phyloP scores from a whole-genome alignment of 2,888 invertebrate species.

The Nasonovia ribisnigri region DNA sequence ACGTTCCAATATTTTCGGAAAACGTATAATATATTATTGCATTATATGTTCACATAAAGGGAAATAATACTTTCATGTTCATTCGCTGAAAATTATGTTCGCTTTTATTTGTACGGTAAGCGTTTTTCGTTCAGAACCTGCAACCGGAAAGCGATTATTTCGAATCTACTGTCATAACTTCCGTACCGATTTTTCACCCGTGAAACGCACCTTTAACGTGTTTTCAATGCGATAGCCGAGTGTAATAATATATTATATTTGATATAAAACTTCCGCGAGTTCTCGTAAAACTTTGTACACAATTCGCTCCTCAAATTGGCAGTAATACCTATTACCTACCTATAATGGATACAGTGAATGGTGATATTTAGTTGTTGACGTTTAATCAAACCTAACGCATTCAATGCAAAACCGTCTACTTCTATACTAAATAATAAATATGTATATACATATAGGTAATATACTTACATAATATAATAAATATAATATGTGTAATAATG shows the following conservation, averaged over 20 bases:
- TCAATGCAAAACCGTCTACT: neutral
- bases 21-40: neutral
- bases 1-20: neutral
- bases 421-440: too few relatives aligned
- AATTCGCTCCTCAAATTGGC: neutral
- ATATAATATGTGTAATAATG: too few relatives aligned
- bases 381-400: neutral
- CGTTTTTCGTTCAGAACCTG: constrained; percentile 14
- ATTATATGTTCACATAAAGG: neutral
- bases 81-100: constrained; percentile 20
- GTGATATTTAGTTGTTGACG: neutral
- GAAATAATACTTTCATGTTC: constrained; percentile 25
- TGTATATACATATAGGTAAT: too few relatives aligned
- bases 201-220: constrained; percentile 8
- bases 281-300: neutral
- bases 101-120: neutral
- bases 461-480: too few relatives aligned
- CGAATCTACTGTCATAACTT: constrained; percentile 9
- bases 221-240: constrained; percentile 2
- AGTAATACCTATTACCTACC: too few relatives aligned
- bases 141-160: constrained; percentile 24
- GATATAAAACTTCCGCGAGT: neutral
- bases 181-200: constrained; percentile 16
- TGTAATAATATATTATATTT: neutral
- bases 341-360: neutral